These are phyloP conservation scores for Dryadula phaetusa DNA, from an alignment of 2,888 invertebrate genomes.

Conservation along the genomic window DNA sequence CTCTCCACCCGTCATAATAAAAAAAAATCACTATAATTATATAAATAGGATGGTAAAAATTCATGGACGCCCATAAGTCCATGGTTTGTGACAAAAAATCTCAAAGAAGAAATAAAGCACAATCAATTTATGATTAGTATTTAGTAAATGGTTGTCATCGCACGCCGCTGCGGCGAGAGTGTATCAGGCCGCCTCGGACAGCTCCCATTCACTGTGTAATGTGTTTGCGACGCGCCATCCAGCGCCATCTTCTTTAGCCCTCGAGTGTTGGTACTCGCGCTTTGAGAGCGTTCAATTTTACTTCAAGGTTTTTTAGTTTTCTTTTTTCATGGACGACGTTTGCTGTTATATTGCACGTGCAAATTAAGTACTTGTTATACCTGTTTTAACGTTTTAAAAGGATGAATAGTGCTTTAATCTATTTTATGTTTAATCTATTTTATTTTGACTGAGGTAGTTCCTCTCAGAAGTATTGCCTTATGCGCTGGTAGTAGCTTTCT, in stretches of 20 bases:
- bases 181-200: constrained; percentile 26
- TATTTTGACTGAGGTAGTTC: too few relatives aligned
- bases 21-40: too few relatives aligned
- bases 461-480: too few relatives aligned
- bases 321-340: constrained; percentile 20
- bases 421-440: neutral
- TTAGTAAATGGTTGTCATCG: neutral
- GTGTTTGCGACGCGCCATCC: constrained; percentile 46
- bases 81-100: too few relatives aligned
- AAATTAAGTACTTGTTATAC: constrained; percentile 14
- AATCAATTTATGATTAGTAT: neutral
- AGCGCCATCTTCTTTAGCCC: constrained; percentile 49
- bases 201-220: constrained; percentile 47
- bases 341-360: constrained; percentile 1
- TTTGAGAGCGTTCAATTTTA: constrained; percentile 47
- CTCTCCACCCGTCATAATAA: too few relatives aligned
- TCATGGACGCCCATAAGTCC: too few relatives aligned
- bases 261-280: constrained; percentile 48
- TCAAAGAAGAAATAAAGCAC: too few relatives aligned
- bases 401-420: neutral
- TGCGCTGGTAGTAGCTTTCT: too few relatives aligned
- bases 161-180: neutral
- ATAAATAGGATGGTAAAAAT: too few relatives aligned
- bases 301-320: constrained; percentile 30
- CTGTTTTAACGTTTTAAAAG: neutral